Evolutionary conservation across 2,113 vertebrate species (phyloP).

Genomic region (Bungarus multicinctus): DNA sequence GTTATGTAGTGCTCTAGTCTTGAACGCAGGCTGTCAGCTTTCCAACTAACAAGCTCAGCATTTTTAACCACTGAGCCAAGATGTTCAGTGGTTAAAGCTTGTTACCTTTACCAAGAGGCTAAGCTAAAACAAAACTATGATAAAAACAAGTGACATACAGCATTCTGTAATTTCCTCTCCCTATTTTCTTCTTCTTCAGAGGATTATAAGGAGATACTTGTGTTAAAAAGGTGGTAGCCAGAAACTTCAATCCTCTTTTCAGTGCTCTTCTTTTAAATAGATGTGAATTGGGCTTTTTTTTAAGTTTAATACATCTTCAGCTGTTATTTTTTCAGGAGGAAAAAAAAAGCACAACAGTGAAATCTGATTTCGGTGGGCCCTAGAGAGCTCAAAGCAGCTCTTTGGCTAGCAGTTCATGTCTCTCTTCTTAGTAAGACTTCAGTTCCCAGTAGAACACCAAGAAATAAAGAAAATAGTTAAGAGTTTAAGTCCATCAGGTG

Average conservation of each 20-base stretch:
- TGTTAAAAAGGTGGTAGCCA: background rate
- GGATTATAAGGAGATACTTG: background rate
- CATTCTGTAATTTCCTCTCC: background rate
- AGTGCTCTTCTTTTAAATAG: background rate
- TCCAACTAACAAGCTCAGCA: background rate
- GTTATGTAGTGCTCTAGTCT: background rate
- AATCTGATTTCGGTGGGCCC: background rate
- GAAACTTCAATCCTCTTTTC: background rate
- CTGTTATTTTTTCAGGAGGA: background rate
- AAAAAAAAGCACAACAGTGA: background rate
- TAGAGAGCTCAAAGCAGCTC: background rate
- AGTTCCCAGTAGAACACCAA: background rate
- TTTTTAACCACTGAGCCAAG: background rate
- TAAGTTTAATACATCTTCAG: background rate
- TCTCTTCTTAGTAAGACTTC: background rate
- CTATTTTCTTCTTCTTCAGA: background rate
- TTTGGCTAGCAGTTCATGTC: too few relatives aligned
- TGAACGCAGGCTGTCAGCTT: background rate
- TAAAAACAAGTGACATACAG: background rate
- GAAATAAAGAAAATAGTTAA: background rate
- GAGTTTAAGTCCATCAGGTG: background rate
- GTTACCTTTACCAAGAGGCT: background rate
- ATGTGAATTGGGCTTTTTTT: background rate
- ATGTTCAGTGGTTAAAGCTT: background rate
- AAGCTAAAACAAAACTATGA: background rate